Conservation (phyloP, 2,113 vertebrate species). For the Psilopogon haemacephalus region DNA sequence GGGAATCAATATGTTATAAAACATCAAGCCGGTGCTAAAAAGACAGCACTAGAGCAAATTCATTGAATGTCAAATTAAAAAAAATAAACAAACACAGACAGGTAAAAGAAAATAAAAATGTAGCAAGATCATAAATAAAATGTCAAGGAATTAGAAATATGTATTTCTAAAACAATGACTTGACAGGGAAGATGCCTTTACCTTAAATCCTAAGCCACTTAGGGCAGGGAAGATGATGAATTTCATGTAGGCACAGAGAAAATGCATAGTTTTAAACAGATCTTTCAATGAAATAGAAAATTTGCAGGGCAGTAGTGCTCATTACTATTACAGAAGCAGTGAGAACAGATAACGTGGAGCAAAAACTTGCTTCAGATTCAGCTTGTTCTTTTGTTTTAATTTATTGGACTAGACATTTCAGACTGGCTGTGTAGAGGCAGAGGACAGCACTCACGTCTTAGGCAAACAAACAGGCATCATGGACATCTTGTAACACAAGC, state of each 20-base stretch:
- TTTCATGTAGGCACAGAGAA: slow-evolving; percentile 34
- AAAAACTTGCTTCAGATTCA: neutral
- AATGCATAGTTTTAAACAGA: neutral
- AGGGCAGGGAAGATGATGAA: neutral
- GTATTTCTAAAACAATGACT: slow-evolving; percentile 46
- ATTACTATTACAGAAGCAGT: neutral
- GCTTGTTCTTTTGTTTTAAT: neutral
- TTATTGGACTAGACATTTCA: slow-evolving; percentile 18
- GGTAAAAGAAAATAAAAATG: neutral
- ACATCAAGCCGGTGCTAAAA: slow-evolving; percentile 70
- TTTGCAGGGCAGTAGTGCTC: neutral
- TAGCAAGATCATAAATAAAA: slow-evolving; percentile 73
- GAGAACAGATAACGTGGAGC: neutral
- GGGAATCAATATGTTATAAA: slow-evolving; percentile 82
- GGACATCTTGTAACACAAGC: neutral
- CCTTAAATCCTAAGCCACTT: slow-evolving; percentile 42
- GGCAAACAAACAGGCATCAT: neutral
- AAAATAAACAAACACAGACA: slow-evolving; percentile 73
- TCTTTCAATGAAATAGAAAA: slow-evolving; percentile 49
- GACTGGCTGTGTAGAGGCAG: neutral
- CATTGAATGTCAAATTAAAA: slow-evolving; percentile 75
- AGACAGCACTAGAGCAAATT: slow-evolving; percentile 70
- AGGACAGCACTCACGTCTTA: neutral
- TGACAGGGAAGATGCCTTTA: slow-evolving; percentile 41
- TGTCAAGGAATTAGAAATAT: slow-evolving; percentile 31